Evolutionary conservation across 2,797 vertebrate species (phyloP).

Genomic region (Smutsia gigantea): DNA sequence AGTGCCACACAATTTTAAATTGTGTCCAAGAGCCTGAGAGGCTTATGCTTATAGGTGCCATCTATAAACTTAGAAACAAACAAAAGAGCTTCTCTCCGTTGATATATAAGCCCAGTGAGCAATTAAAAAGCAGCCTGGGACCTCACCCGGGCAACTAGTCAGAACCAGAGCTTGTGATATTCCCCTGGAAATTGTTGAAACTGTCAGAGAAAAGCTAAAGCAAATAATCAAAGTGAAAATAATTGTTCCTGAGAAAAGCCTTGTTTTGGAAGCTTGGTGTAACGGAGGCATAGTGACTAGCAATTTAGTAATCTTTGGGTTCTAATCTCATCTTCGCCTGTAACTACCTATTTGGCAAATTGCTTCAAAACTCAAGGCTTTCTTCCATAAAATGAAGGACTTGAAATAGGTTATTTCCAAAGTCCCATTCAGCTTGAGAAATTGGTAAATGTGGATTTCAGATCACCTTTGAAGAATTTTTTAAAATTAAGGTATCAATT

Average conservation of each 20-base stretch:
- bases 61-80: constrained; percentile 72
- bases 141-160: not conserved
- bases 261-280: not conserved
- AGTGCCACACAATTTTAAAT: constrained; percentile 75
- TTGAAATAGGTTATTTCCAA: not conserved
- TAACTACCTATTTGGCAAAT: not conserved
- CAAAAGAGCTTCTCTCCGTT: constrained; percentile 40
- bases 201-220: constrained; percentile 64
- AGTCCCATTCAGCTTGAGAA: constrained; percentile 34
- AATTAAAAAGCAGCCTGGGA: constrained; percentile 51
- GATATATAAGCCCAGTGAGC: constrained; percentile 14
- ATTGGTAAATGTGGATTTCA: not conserved
- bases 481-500: not conserved
- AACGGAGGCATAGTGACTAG: not conserved
- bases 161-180: constrained; percentile 8
- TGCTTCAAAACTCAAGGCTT: not conserved
- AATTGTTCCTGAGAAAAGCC: constrained; percentile 19
- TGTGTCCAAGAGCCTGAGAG: constrained; percentile 63
- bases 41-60: constrained; percentile 67
- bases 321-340: not conserved
- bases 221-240: constrained; percentile 65
- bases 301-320: not conserved
- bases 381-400: not conserved
- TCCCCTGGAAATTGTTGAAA: constrained; percentile 57
- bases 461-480: constrained; percentile 18